These are phyloP conservation scores for Alca torda DNA, from an alignment of 2,797 vertebrate species.

Conservation along the genomic window DNA sequence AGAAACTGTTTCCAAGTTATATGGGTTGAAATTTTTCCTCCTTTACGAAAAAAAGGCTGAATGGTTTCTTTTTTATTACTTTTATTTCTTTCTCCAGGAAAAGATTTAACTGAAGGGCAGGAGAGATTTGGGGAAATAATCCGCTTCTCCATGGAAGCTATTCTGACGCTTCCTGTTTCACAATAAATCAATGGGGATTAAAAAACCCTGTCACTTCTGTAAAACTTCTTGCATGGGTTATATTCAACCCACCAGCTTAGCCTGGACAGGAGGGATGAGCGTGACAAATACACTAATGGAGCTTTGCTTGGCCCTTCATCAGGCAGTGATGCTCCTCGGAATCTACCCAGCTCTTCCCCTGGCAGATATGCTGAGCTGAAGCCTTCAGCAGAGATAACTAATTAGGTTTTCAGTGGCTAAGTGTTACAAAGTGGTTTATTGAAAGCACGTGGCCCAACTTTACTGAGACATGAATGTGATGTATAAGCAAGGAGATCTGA, in stretches of 20 bases:
- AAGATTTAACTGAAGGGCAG: background rate
- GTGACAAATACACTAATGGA: fast-evolving
- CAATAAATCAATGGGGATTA: background rate
- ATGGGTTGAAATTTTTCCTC: background rate
- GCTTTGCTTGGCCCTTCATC: background rate
- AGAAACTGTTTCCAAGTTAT: background rate
- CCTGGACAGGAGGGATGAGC: background rate
- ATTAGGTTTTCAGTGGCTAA: background rate
- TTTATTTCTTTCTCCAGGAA: background rate
- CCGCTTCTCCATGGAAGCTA: background rate
- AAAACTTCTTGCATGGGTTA: background rate
- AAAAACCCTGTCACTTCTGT: background rate
- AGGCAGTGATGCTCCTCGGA: background rate
- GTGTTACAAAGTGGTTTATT: background rate
- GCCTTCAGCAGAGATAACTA: background rate
- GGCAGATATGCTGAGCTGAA: background rate
- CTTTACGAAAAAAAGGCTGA: background rate
- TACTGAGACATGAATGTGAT: fast-evolving
- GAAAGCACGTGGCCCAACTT: background rate
- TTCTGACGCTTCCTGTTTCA: background rate
- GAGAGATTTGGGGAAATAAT: constrained; percentile 23
- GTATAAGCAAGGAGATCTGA: fast-evolving
- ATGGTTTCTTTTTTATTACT: background rate
- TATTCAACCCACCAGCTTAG: background rate
- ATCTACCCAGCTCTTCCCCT: background rate